Evolutionary conservation across 2,888 invertebrate species (phyloP), one percentile per base, ranked within the genome.

Genomic region (Mythimna vitellina): DNA sequence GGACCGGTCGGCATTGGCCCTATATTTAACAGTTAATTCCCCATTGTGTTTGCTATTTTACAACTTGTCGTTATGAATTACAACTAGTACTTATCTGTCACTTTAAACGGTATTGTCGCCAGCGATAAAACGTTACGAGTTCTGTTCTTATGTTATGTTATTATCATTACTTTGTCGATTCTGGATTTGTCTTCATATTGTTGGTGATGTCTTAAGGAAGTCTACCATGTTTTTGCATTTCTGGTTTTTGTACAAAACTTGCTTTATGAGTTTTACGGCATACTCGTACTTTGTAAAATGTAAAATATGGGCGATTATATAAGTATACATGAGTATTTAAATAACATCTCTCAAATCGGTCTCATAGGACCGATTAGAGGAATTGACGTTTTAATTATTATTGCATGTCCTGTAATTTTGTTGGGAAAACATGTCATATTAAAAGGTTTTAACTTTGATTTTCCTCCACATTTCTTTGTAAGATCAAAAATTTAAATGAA

Each of bases 21-120:
- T 86, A 80, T 83, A 87, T 86, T 85, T 87, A 81, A 83, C 77
- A 78, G 85, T 87, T 91, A 91, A 92, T 92, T 91, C 88, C 56
- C 90, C 81, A 91, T 91, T 91, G 91, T 91, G 72, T 86, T 83
- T 67, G 71, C 60, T 75, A 80, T 85, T 93, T 92, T 91, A 90
- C 87, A 89, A 85, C 83, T 84, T 73, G 87, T 88, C 89, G 88
- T 91, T 91, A 91, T 90, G 91, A 91, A 88, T 93, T 91, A 92
- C 88, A 89, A 84, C 89, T 80, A 81, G 85, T 87, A 87, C 87
- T 93, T 92, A 92, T 88, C 86, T 86, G 83, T 86, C 88, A 86
- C 82, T 84, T 83, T 80, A 83, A 88, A 88, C 83, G 75, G 80
- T 79, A 84, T 82, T 86, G 89, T 89, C 83, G 73, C 57, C 78